Conservation (phyloP, 2,113 vertebrate species). For the Leptosomus discolor region DNA sequence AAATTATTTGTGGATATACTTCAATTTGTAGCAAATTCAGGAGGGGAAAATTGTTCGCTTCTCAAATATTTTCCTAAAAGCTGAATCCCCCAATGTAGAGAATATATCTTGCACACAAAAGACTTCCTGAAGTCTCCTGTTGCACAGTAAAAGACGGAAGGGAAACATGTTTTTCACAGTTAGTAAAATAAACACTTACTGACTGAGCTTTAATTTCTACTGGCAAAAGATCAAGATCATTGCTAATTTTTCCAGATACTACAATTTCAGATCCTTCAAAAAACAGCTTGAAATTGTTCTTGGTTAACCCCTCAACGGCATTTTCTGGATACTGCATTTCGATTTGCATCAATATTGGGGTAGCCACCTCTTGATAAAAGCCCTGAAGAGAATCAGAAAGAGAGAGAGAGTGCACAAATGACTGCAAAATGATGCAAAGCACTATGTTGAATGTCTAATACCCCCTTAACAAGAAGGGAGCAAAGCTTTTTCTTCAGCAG, state of each 20-base stretch:
- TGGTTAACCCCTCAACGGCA: conserved; percentile 75
- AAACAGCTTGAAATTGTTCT: conserved; percentile 77
- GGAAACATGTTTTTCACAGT: not conserved
- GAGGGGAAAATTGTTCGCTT: not conserved
- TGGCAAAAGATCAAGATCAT: conserved; percentile 70
- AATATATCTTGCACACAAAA: not conserved
- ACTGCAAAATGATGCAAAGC: not conserved
- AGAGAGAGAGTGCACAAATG: not conserved
- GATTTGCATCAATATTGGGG: conserved; percentile 80
- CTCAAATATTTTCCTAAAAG: not conserved
- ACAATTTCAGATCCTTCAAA: conserved; percentile 89
- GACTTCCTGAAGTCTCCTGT: not conserved
- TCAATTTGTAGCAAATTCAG: not conserved
- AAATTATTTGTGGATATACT: not conserved
- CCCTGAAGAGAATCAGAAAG: conserved; percentile 65
- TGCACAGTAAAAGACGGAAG: not conserved
- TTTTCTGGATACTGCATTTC: conserved; percentile 82
- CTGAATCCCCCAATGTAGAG: not conserved
- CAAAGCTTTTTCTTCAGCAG: not conserved
- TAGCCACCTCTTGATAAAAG: conserved; percentile 89
- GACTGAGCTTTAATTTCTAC: conserved; percentile 79
- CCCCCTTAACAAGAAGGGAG: not conserved
- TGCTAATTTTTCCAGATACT: conserved; percentile 82
- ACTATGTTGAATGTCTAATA: not conserved
- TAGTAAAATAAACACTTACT: conserved; percentile 71